Evolutionary conservation across 2,113 vertebrate genomes (phyloP).

Genomic region (Rhombomys opimus): DNA sequence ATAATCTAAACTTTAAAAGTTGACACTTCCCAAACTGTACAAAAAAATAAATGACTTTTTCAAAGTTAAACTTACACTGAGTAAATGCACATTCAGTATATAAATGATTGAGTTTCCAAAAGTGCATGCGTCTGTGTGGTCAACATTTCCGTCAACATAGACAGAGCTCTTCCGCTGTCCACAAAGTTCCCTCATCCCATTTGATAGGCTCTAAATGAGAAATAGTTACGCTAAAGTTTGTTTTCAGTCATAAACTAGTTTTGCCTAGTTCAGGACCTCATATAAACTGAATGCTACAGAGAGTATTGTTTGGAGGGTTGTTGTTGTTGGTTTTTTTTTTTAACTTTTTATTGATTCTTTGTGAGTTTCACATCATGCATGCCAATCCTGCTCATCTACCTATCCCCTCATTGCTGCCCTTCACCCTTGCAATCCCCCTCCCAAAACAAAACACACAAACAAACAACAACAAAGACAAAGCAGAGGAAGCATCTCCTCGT

Average conservation of each 20-base stretch:
- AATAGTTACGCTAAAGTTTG: not conserved
- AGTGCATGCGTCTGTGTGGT: not conserved
- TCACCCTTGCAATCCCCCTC: too few species aligned
- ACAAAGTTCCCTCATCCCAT: not conserved
- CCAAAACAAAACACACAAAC: too few species aligned
- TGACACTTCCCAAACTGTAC: not conserved
- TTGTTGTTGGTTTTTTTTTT: too few species aligned
- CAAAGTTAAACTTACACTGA: not conserved
- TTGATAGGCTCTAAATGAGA: not conserved
- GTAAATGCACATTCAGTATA: not conserved
- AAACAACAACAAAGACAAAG: too few species aligned
- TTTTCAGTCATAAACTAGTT: not conserved
- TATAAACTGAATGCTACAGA: not conserved
- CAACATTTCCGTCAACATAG: not conserved
- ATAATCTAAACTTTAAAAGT: not conserved
- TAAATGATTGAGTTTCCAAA: not conserved
- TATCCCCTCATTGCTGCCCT: too few species aligned
- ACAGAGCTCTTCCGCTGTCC: not conserved
- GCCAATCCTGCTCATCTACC: too few species aligned
- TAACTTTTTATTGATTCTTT: too few species aligned
- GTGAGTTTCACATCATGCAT: too few species aligned
- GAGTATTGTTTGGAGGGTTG: not conserved
- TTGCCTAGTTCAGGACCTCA: conserved; percentile 19
- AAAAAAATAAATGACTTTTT: not conserved
- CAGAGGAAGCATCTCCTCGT: too few species aligned